Conservation (phyloP, 2,888 invertebrate species). For the Slavum lentiscoides region DNA sequence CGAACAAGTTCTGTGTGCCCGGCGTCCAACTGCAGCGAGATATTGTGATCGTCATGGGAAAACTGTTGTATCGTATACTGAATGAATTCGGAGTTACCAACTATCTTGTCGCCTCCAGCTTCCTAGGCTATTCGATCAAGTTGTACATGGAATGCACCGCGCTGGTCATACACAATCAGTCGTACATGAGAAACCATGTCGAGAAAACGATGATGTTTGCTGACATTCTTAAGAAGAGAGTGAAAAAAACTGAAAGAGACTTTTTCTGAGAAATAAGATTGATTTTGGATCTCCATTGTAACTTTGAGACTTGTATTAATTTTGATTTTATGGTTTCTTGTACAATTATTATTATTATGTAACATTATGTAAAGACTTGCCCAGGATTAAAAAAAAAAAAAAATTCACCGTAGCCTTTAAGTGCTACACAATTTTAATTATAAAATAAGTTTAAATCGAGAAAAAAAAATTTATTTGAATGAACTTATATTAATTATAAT, state of each 20-base stretch:
- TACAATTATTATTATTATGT: too few relatives aligned
- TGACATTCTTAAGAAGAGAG: neutral
- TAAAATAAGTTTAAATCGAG: too few relatives aligned
- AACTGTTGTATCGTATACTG: neutral
- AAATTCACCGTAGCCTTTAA: too few relatives aligned
- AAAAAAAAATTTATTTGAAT: too few relatives aligned
- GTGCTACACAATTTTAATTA: too few relatives aligned
- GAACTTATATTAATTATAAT: too few relatives aligned
- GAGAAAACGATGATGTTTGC: neutral
- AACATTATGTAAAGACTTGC: too few relatives aligned
- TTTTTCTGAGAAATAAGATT: neutral
- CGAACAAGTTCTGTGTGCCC: neutral
- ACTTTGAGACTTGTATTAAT: too few relatives aligned
- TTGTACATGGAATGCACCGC: neutral
- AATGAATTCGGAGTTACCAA: neutral
- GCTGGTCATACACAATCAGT: neutral
- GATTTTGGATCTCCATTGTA: too few relatives aligned
- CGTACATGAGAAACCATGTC: neutral
- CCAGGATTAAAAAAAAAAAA: too few relatives aligned
- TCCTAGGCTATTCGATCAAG: neutral
- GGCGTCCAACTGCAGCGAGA: neutral
- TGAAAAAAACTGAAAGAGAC: neutral
- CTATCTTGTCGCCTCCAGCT: neutral
- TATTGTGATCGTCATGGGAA: neutral
- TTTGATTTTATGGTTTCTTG: too few relatives aligned